Conservation (phyloP, 2,888 invertebrate species). For the Temnothorax unifasciatus region DNA sequence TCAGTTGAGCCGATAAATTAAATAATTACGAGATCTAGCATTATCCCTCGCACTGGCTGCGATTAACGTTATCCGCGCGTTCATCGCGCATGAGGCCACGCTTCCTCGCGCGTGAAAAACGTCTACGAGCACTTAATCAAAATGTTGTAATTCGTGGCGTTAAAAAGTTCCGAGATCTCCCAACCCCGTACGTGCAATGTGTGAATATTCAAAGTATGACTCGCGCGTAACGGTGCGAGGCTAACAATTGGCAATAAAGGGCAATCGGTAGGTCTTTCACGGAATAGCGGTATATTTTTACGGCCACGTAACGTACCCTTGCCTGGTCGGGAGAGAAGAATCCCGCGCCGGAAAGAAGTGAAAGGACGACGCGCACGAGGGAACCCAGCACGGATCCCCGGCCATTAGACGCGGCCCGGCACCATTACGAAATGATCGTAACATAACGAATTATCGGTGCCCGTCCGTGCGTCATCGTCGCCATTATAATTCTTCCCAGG, state of each 20-base stretch:
- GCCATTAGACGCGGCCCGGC: conserved; percentile 31
- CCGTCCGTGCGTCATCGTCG: conserved; percentile 31
- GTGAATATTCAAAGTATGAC: conserved; percentile 5
- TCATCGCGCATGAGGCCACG: background rate
- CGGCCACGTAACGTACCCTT: conserved; percentile 12
- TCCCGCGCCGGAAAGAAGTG: conserved; percentile 40
- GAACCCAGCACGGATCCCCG: conserved; percentile 24
- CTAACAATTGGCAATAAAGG: conserved; percentile 14
- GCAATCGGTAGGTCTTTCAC: conserved; percentile 28
- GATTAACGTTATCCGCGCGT: background rate
- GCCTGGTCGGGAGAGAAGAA: conserved; percentile 8
- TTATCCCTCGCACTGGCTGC: conserved; percentile 14
- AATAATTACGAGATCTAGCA: conserved; percentile 33
- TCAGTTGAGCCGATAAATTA: conserved; percentile 25
- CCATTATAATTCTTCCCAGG: conserved; percentile 28
- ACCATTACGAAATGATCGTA: conserved; percentile 27
- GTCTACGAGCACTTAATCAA: conserved; percentile 24
- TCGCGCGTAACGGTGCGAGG: conserved; percentile 27
- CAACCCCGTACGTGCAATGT: background rate
- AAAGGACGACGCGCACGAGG: conserved; percentile 59
- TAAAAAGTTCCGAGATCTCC: conserved; percentile 15
- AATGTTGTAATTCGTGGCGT: background rate
- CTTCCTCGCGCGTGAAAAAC: conserved; percentile 17
- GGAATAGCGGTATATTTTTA: conserved; percentile 49
- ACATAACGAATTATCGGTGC: conserved; percentile 46